A percentile compares a stretch with the other conserved stretches of the same genome.
Conservation (phyloP, 2,113 vertebrate genomes). For the Amphiprion ocellaris region DNA sequence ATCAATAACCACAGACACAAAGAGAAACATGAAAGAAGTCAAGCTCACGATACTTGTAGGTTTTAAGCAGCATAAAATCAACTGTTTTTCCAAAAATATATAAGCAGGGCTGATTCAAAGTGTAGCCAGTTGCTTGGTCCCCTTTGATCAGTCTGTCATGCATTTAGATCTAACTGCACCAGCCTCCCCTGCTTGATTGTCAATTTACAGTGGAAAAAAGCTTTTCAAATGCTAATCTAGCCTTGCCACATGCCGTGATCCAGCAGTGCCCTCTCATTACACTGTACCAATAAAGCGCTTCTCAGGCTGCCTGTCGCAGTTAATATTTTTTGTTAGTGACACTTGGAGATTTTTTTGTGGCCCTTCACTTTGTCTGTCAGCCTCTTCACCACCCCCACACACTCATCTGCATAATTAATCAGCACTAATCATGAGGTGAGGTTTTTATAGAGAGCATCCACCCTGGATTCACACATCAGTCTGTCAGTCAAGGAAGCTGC, state of each 20-base stretch:
- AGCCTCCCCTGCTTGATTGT: conserved; percentile 6
- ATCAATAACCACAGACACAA: no score
- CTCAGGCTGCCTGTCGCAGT: conserved; percentile 4
- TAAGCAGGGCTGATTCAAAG: no score
- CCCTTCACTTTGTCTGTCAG: conserved; percentile 32
- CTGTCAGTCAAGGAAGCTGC: not conserved
- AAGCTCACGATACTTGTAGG: no score
- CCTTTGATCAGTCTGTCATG: not conserved
- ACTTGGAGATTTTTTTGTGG: conserved; percentile 8
- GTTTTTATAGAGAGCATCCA: conserved; percentile 19
- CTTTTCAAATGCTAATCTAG: conserved; percentile 35
- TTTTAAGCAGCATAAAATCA: no score
- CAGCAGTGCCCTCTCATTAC: conserved; percentile 11
- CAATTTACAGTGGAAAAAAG: conserved; percentile 3
- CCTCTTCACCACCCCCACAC: not conserved
- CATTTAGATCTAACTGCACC: not conserved
- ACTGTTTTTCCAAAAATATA: no score
- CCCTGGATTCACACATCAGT: not conserved
- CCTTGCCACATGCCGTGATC: conserved; percentile 24
- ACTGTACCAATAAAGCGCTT: not conserved
- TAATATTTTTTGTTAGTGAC: not conserved
- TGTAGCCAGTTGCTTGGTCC: not conserved
- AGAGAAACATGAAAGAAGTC: no score
- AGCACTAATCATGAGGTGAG: conserved; percentile 36
- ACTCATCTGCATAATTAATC: conserved; percentile 44